Evolutionary conservation across 2,888 invertebrate species (phyloP).

Genomic region (Drosophila fungiperda): DNA sequence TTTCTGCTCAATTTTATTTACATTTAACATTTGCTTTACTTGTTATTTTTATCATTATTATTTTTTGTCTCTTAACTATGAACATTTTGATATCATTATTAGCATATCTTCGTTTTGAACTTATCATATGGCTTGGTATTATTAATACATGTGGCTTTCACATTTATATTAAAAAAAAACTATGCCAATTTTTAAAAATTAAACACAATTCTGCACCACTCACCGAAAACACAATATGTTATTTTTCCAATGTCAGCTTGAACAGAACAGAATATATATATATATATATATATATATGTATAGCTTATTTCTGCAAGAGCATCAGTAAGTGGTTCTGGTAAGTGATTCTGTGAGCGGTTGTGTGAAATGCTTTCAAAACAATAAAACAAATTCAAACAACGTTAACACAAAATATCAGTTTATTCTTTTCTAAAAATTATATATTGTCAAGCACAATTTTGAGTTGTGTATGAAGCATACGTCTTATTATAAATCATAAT

Average conservation of each 20-base stretch:
- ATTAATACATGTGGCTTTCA: conserved; percentile 43
- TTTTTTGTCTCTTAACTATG: conserved; percentile 73
- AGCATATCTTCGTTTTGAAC: conserved; percentile 47
- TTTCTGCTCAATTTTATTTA: conserved; percentile 54
- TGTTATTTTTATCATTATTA: conserved; percentile 38
- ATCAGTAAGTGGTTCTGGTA: conserved; percentile 13
- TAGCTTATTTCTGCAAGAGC: conserved; percentile 21
- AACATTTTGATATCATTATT: conserved; percentile 74
- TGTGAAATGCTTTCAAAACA: conserved; percentile 12
- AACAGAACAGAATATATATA: conserved; percentile 20
- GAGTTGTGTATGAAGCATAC: conserved; percentile 6
- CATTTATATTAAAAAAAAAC: conserved; percentile 58
- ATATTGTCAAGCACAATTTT: conserved; percentile 84
- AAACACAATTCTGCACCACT: conserved; percentile 47
- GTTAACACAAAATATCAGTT: conserved; percentile 2
- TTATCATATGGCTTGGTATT: conserved; percentile 14
- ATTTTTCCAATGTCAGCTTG: conserved; percentile 50
- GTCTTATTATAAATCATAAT: background rate
- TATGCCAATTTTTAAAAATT: conserved; percentile 47
- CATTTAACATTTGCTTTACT: conserved; percentile 43
- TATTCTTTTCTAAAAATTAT: conserved; percentile 76
- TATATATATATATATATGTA: conserved; percentile 25
- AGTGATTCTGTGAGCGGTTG: conserved; percentile 28
- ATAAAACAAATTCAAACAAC: conserved; percentile 24
- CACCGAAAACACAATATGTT: conserved; percentile 54